Percentiles rank a stretch among this genome's conserved stretches.
Evolutionary conservation across 1,140 invertebrate genomes (phyloP).

Genomic region (Drosophila auraria): DNA sequence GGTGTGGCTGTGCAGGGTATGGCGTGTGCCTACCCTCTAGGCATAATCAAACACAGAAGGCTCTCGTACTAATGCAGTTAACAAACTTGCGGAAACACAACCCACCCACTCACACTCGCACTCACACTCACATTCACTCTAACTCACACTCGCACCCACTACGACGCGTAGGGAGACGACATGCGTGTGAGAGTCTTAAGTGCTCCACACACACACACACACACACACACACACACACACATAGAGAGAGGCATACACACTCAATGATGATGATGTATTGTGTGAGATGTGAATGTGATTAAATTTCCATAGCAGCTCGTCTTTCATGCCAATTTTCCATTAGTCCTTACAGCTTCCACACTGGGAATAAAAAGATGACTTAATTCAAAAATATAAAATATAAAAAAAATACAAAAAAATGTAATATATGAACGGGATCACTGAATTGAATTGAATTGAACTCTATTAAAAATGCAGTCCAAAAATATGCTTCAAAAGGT

Average conservation of each 20-base stretch:
- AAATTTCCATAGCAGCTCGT: constrained; percentile 83
- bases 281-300: constrained; percentile 82
- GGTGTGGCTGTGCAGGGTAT: constrained; percentile 37
- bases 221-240: constrained; percentile 17
- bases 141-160: constrained; percentile 21
- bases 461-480: too few species aligned
- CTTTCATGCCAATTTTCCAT: constrained; percentile 84
- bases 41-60: constrained; percentile 81
- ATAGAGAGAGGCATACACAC: constrained; percentile 5
- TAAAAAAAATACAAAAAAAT: too few species aligned
- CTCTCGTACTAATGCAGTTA: constrained; percentile 81
- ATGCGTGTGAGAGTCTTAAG: constrained; percentile 73
- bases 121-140: not conserved
- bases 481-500: not conserved
- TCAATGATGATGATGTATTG: constrained; percentile 82
- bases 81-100: constrained; percentile 80
- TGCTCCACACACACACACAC: constrained; percentile 49
- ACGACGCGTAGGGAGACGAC: constrained; percentile 3
- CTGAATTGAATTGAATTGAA: too few species aligned
- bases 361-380: not conserved
- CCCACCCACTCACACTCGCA: constrained; percentile 30
- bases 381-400: not conserved
- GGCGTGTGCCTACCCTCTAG: constrained; percentile 55
- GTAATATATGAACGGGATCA: too few species aligned
- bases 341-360: constrained; percentile 59